phyloP scores from a whole-genome alignment of 2,113 vertebrate genomes.

The Regulus satrapa region DNA sequence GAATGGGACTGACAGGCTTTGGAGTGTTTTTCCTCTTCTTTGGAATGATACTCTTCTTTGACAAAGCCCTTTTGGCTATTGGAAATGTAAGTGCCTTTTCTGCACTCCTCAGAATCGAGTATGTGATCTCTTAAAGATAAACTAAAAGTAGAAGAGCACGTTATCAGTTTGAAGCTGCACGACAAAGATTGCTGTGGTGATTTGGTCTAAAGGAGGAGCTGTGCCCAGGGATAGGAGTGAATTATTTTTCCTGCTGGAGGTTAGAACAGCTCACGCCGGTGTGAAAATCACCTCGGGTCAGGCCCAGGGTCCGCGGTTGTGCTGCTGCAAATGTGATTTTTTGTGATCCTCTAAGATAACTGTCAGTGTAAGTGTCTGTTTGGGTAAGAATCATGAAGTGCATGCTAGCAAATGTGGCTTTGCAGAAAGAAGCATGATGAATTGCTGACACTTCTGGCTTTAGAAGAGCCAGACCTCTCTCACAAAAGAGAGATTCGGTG shows the following conservation, averaged over 20 bases:
- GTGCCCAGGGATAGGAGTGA: not conserved
- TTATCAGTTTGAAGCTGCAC: not conserved
- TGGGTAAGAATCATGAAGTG: not conserved
- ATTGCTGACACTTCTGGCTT: not conserved
- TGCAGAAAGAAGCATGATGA: not conserved
- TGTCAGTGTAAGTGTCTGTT: not conserved
- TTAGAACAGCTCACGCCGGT: not conserved
- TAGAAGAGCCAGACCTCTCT: not conserved
- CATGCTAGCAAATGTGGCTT: not conserved
- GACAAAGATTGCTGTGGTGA: not conserved
- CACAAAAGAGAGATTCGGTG: not conserved
- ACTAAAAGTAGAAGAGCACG: not conserved
- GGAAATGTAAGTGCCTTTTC: slow-evolving; percentile 87
- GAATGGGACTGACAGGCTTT: slow-evolving; percentile 95
- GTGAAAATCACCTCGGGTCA: not conserved
- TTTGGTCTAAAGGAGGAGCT: not conserved
- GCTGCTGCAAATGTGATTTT: not conserved
- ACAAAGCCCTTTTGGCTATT: slow-evolving; percentile 96
- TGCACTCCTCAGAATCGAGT: not conserved
- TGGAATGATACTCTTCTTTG: slow-evolving; percentile 98
- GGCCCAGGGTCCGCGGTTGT: not conserved
- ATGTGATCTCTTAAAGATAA: not conserved
- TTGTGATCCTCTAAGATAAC: not conserved
- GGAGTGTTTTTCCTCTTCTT: slow-evolving; percentile 99
- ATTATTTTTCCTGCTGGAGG: not conserved